Evolutionary conservation across 2,888 invertebrate species (phyloP).

Genomic region (Chrysolina americana): DNA sequence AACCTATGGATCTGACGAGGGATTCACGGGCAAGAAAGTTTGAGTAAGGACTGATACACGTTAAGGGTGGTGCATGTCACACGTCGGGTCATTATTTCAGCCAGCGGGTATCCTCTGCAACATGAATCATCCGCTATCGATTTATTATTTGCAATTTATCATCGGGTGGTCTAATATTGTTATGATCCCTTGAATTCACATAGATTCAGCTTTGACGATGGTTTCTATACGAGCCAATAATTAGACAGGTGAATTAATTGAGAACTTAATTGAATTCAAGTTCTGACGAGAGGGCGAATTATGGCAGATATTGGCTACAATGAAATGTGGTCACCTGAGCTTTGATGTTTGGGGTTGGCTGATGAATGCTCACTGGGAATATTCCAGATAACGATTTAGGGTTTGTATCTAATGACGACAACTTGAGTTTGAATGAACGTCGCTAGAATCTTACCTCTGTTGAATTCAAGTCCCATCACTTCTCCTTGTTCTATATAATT

Average conservation of each 20-base stretch:
- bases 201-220: not conserved
- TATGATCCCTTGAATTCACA: slow-evolving; percentile 10
- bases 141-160: slow-evolving; percentile 3
- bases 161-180: not conserved
- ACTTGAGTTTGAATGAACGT: too few relatives aligned
- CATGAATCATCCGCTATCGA: slow-evolving; percentile 13
- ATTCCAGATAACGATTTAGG: too few relatives aligned
- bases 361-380: not conserved
- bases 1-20: not conserved
- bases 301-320: not conserved
- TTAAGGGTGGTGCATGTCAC: not conserved
- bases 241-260: not conserved
- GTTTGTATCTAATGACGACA: too few relatives aligned
- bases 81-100: not conserved
- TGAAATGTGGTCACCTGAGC: slow-evolving; percentile 3
- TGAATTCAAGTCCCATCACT: too few relatives aligned
- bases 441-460: too few relatives aligned
- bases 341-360: not conserved
- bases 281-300: not conserved
- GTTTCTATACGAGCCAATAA: not conserved
- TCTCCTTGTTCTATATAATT: too few relatives aligned
- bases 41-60: not conserved
- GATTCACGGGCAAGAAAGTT: not conserved
- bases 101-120: not conserved
- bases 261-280: not conserved